phyloP scores from a whole-genome alignment of 2,888 invertebrate species.

The Dermolepida albohirtum region DNA sequence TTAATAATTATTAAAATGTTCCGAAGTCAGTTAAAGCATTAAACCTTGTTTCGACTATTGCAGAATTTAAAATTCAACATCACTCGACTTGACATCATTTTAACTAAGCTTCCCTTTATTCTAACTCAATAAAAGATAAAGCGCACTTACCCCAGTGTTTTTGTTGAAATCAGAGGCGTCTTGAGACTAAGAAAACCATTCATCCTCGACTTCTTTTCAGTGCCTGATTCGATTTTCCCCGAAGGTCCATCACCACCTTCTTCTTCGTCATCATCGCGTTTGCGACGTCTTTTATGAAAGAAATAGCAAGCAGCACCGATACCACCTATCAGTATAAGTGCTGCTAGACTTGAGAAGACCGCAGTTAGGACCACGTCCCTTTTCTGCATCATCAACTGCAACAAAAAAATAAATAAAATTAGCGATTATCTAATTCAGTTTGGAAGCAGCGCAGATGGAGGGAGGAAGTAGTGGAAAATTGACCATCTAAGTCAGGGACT shows the following conservation, averaged over 20 bases:
- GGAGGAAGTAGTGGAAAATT: too few relatives aligned
- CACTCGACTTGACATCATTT: too few relatives aligned
- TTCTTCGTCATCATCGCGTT: constrained; percentile 69
- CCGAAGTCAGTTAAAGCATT: too few relatives aligned
- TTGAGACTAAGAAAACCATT: constrained; percentile 79
- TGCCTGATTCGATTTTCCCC: constrained; percentile 51
- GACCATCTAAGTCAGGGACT: too few relatives aligned
- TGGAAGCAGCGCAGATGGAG: too few relatives aligned
- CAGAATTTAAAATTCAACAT: too few relatives aligned
- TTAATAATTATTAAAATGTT: too few relatives aligned
- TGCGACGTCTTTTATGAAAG: constrained; percentile 69
- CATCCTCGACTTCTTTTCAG: constrained; percentile 70
- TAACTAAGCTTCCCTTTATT: too few relatives aligned
- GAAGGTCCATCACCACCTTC: constrained; percentile 67
- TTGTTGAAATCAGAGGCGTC: constrained; percentile 80
- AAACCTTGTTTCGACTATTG: too few relatives aligned
- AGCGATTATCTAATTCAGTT: too few relatives aligned
- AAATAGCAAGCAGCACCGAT: constrained; percentile 70
- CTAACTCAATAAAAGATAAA: constrained; percentile 4
- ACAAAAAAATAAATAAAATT: background rate
- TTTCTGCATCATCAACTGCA: constrained; percentile 77
- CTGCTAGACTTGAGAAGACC: constrained; percentile 73
- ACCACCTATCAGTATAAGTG: constrained; percentile 70
- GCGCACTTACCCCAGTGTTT: constrained; percentile 77
- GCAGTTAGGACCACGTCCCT: constrained; percentile 75